phyloP scores from a whole-genome alignment of 2,888 invertebrate species.

The Morpho deidamia region DNA sequence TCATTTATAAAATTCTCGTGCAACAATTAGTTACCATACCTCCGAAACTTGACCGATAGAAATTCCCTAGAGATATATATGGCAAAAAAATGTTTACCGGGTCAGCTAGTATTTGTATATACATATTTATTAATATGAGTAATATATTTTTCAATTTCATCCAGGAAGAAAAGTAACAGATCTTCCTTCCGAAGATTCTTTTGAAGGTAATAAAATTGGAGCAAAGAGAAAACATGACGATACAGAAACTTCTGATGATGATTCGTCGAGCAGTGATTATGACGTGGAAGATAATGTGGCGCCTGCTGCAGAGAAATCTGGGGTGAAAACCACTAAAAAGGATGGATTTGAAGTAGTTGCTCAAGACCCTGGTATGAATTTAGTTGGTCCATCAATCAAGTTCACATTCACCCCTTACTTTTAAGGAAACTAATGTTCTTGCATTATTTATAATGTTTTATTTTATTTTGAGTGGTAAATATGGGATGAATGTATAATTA shows the following conservation, averaged over 20 bases:
- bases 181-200: constrained; percentile 14
- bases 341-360: constrained; percentile 83
- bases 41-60: no score
- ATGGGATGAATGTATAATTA: no score
- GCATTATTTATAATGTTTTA: no score
- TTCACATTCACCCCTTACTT: no score
- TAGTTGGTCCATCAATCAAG: neutral
- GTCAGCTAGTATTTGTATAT: no score
- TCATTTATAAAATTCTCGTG: no score
- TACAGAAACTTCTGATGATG: constrained; percentile 61
- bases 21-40: no score
- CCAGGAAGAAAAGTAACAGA: constrained; percentile 57
- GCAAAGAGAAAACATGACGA: constrained; percentile 50
- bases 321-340: constrained; percentile 64
- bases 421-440: no score
- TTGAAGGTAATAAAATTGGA: constrained; percentile 25
- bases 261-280: constrained; percentile 68
- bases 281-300: constrained; percentile 59
- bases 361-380: constrained; percentile 68
- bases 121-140: constrained; percentile 25
- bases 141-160: neutral
- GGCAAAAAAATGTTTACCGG: no score
- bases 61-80: no score
- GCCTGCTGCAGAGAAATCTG: constrained; percentile 34
- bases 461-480: no score